Conservation (phyloP, 1,140 invertebrate genomes). For the Drosophila ficusphila region DNA sequence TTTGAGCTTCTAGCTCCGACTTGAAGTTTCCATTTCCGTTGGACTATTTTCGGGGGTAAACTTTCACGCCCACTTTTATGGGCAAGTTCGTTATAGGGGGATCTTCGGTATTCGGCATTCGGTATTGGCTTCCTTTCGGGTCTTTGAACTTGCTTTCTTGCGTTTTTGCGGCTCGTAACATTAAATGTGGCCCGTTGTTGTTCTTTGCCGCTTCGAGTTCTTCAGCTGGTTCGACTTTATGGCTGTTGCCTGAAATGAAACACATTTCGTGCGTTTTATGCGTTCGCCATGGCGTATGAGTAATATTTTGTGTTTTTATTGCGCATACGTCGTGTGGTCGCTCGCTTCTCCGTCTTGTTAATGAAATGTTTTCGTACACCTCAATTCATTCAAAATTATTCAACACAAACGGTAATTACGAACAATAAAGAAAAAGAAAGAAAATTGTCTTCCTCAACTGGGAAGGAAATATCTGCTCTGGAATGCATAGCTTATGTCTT, state of each 20-base stretch:
- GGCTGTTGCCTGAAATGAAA: conserved; percentile 67
- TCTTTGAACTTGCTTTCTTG: conserved; percentile 70
- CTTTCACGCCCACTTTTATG: conserved; percentile 39
- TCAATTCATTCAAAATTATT: conserved; percentile 11
- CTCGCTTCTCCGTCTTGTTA: background rate
- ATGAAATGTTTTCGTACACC: conserved; percentile 10
- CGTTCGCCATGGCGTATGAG: conserved; percentile 54
- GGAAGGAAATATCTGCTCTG: too few relatives aligned
- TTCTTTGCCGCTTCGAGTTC: conserved; percentile 6
- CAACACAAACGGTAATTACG: background rate
- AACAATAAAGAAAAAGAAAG: too few relatives aligned
- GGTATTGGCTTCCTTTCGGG: conserved; percentile 35
- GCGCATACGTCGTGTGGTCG: conserved; percentile 31
- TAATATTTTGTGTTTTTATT: conserved; percentile 47
- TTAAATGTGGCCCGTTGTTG: conserved; percentile 56
- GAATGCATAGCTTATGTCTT: background rate
- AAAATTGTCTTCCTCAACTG: too few relatives aligned
- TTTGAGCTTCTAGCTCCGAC: conserved; percentile 32
- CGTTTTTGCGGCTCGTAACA: conserved; percentile 72
- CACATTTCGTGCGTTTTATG: conserved; percentile 59
- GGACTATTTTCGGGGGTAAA: conserved; percentile 59
- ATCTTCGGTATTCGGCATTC: conserved; percentile 17
- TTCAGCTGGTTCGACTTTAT: conserved; percentile 31
- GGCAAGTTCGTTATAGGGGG: background rate
- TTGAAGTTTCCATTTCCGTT: conserved; percentile 75